Base-by-base conservation (phyloP, 2,797 vertebrate genomes). In the Lepilemur septentrionalis region DNA sequence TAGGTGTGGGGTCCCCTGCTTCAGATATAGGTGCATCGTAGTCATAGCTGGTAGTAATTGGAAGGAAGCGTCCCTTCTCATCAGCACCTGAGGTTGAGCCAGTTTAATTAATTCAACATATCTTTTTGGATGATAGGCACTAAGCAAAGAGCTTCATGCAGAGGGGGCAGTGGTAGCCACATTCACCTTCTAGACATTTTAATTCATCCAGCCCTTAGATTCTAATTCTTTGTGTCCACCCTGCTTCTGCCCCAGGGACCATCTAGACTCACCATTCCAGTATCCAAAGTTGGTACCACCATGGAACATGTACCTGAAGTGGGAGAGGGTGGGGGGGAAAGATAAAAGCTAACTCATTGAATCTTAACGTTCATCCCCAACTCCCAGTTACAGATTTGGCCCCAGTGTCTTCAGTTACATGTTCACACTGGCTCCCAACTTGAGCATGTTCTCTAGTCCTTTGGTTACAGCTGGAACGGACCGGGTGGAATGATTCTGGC, bases 221-320 rank as follows among this genome's bases (percentile, higher is more conserved):
- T 76, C 38, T 30, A 70, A 65, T 85, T 79, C 57, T 30, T 76
- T 69, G 43, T 76, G 43, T 55, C 9, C n/a, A 63, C 52, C 41
- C 82, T 94, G 67, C 65, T 69, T 61, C 86, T 30, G 25, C 38
- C 52, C 70, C 61, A 83, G 86, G 23, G 67, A 35, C 11, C 41
- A 38, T n/a, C 52, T 43, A 30, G 41, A 98, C 99, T 99, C 98
- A 99, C 99, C 99, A 0, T 99, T 99, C 99, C 99, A 99, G 98
- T 99, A 99, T 95, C 99, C 99, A 70, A 99, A 99, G 98, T 99
- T 99, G 0, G 99, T 99, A 73, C 99, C 99, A 89, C 99, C 99
- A 57, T 99, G 99, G 98, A 99, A 99, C 99, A 99, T 99, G 98
- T 99, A 99, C 99, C 99, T 99, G 97, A 52, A 92, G 69, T 55